Base-by-base conservation (phyloP, 2,888 invertebrate species). In the Temnothorax unifasciatus region DNA sequence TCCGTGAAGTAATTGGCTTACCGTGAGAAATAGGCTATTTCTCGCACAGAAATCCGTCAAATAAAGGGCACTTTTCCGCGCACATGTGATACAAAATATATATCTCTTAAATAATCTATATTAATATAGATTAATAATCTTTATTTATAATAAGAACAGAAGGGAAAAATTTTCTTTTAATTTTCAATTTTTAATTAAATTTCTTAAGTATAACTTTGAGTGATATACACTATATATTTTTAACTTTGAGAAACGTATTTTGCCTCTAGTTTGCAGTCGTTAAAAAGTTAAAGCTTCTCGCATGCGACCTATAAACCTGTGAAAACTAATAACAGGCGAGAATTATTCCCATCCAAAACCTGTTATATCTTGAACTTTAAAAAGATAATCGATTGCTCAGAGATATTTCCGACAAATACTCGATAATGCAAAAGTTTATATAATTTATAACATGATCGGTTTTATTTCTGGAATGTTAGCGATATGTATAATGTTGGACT, bases 211-310 rank as follows among this genome's bases (percentile, higher is more conserved):
- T 25, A 54, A 54, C 54, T 50, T 5, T 34, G 5, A 29, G 5
- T 73, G 13, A 18, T 18, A 6, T 34, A 34, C 8, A n/a, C 0
- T 54, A 34, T 4, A 8, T 50, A 75, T 75, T 63, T 50, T 47
- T 38, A 34, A 34, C 21, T 38, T 50, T 15, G 47, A 38, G 47
- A 15, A 61, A 61, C 9, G 8, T 57, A 73, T 73, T 52, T 66
- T 18, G 18, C 9, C 34, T 61, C 9, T 0, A 41, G 25, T 64
- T 18, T 52, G n/a, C n/a, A 44, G 41, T 66, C 66, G 5, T 38
- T 77, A 77, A 77, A 21, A 66, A 66, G 21, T 41, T 54, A 38
- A 52, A 63, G 25, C 41, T 77, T 18, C 15, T 77, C n/a, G 5
- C n/a, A 44, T 6, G n/a, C 25, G 54, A 54, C 15, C 47, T 75